phyloP scores from a whole-genome alignment of 2,888 invertebrate species.

The Carterocephalus palaemon region DNA sequence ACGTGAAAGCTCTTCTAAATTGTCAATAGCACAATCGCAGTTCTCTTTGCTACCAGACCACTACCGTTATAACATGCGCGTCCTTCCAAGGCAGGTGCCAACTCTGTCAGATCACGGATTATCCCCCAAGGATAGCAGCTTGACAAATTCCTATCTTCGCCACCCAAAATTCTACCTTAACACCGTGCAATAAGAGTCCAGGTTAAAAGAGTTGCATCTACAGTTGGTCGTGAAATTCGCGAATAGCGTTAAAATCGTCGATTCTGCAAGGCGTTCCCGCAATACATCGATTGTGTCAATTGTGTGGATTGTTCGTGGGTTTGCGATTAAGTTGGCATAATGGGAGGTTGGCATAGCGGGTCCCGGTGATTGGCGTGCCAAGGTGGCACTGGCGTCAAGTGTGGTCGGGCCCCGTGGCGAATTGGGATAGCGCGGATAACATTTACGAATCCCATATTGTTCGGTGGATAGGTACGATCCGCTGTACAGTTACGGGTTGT shows the following conservation, averaged over 20 bases:
- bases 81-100: conserved; percentile 34
- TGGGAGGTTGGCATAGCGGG: conserved; percentile 28
- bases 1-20: not conserved
- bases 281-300: conserved; percentile 49
- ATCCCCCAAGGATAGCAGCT: conserved; percentile 27
- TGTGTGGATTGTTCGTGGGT: conserved; percentile 43
- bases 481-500: no score
- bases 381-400: conserved; percentile 30
- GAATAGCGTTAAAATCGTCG: conserved; percentile 23
- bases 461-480: no score
- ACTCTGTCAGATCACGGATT: conserved; percentile 33
- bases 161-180: conserved; percentile 11
- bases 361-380: conserved; percentile 42
- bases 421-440: no score
- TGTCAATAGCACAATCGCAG: conserved; percentile 5
- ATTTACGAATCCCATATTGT: no score
- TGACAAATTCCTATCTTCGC: conserved; percentile 2
- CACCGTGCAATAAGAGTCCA: not conserved
- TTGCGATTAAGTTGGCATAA: conserved; percentile 51
- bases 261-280: conserved; percentile 43
- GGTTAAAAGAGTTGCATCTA: not conserved
- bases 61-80: conserved; percentile 27
- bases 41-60: conserved; percentile 20
- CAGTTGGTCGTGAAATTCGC: conserved; percentile 23
- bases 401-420: conserved; percentile 28